Conservation (phyloP, 2,797 vertebrate genomes). For the Rhadinocentrus ornatus region DNA sequence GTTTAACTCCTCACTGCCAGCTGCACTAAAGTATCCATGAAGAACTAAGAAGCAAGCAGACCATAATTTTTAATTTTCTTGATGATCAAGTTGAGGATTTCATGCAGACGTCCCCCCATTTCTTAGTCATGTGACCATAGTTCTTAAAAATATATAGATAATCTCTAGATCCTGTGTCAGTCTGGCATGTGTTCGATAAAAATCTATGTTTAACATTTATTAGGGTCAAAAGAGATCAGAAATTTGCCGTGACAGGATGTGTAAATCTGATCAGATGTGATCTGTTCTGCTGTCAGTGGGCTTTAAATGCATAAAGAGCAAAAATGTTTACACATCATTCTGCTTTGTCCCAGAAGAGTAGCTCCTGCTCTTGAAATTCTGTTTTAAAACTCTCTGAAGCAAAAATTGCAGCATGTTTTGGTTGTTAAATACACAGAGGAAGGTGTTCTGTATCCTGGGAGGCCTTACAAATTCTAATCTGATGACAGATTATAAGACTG, state of each 20-base stretch:
- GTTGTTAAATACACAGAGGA: constrained; percentile 15
- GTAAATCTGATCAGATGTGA: constrained; percentile 32
- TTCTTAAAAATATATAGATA: not conserved
- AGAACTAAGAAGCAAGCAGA: not conserved
- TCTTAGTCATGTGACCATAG: not conserved
- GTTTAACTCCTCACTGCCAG: constrained; percentile 18
- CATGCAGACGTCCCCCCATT: not conserved
- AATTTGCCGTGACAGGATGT: not conserved
- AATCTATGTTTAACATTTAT: not conserved
- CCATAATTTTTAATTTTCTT: constrained; percentile 16
- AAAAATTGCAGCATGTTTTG: constrained; percentile 35
- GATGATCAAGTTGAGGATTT: constrained; percentile 11
- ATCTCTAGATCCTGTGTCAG: not conserved
- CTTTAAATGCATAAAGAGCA: not conserved
- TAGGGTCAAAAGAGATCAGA: not conserved
- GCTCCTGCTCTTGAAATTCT: not conserved
- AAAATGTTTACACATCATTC: constrained; percentile 28
- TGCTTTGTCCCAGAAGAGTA: constrained; percentile 4
- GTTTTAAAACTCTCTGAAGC: not conserved
- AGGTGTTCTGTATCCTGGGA: constrained; percentile 14
- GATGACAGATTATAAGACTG: constrained; percentile 37
- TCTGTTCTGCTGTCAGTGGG: constrained; percentile 3
- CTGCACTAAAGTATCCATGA: constrained; percentile 12
- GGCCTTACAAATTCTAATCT: constrained; percentile 28
- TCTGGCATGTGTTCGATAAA: not conserved